Evolutionary conservation across 2,888 invertebrate species (phyloP), one percentile per base, ranked within the genome.

Genomic region (Fabriciana adippe): DNA sequence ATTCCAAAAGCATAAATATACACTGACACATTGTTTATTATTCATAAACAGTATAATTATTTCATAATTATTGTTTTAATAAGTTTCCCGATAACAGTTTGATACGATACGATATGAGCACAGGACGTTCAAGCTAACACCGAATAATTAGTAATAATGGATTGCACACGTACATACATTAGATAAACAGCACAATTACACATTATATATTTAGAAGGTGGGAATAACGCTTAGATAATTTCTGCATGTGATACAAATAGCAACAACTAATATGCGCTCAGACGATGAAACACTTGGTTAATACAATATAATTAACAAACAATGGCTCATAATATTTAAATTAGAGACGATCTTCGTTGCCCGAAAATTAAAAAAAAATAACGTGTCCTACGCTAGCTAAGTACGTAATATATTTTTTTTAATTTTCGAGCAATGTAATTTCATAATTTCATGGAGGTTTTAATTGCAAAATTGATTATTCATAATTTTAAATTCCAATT

Each of bases 281-380:
- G 69, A 59, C 69, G 63, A 71, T 72, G 72, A 73, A 69, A 71
- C 73, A 73, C 65, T 62, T 66, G 66, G 41, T 62, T 64, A 57
- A 51, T 64, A 68, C 61, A 61, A 64, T 55, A 60, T 66, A 60
- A 66, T 72, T 70, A 68, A 70, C 67, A 71, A 67, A 71, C 71
- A 71, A 71, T 71, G 64, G 62, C 59, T 56, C 45, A 57, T 66
- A 65, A 41, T 41, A 11, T 41, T 41, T 41, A 41, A 41, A 41
- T 11, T 41, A 11, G 67, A 69, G 67, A 51, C 56, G 21, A 47
- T 55, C 59, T 54, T 64, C 57, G 35, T 35, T 45, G 41, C 41
- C 67, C 41, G 62, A 70, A 69, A 68, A 57, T 35, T 35, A 35
- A 41, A 41, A 41, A 26, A 8, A 41, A 41, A 41, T 41, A 41